Evolutionary conservation across 2,888 invertebrate species (phyloP).

Genomic region (Stegophylla sp.): DNA sequence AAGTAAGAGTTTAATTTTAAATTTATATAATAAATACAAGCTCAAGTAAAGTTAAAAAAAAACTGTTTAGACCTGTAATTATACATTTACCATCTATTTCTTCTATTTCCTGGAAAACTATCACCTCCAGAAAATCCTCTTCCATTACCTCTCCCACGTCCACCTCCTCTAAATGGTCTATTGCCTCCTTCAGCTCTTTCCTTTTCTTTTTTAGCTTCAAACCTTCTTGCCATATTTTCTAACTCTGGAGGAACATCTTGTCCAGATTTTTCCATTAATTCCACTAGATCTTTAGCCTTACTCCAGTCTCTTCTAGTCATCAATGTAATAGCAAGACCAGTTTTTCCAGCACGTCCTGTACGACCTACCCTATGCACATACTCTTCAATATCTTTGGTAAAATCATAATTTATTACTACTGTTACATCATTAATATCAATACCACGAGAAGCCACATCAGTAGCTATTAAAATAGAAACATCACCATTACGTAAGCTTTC

Average conservation of each 20-base stretch:
- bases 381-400: constrained; percentile 92
- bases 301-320: constrained; percentile 83
- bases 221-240: constrained; percentile 77
- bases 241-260: constrained; percentile 81
- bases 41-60: neutral
- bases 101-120: constrained; percentile 59
- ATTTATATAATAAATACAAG: neutral
- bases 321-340: constrained; percentile 83
- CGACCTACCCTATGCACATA: constrained; percentile 96
- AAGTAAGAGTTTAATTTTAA: neutral
- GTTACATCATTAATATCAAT: constrained; percentile 89
- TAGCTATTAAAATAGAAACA: constrained; percentile 86
- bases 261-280: constrained; percentile 84
- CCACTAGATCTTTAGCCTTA: constrained; percentile 80
- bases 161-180: constrained; percentile 65
- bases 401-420: constrained; percentile 86
- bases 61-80: neutral
- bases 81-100: constrained; percentile 35
- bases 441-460: constrained; percentile 94
- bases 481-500: constrained; percentile 81
- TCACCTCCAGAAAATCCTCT: constrained; percentile 64
- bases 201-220: constrained; percentile 72
- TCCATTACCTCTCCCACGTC: constrained; percentile 64
- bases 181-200: constrained; percentile 68
- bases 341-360: constrained; percentile 89